Evolutionary conservation across 2,797 vertebrate species (phyloP).

Genomic region (Argya squamiceps): DNA sequence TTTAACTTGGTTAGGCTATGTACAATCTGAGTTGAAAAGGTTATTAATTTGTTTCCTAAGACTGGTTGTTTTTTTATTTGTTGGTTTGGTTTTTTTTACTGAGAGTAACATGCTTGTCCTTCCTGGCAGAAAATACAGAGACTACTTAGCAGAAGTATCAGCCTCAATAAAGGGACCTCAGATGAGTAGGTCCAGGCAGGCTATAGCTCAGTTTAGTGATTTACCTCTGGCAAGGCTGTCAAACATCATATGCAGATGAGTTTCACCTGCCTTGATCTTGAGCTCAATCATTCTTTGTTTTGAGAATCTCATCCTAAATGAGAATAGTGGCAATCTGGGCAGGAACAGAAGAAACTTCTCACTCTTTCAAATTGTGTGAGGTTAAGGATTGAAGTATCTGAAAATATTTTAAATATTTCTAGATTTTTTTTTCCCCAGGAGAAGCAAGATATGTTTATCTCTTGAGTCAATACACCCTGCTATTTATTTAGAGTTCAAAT

Average conservation of each 20-base stretch:
- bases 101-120: background rate
- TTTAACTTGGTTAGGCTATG: background rate
- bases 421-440: background rate
- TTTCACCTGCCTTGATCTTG: background rate
- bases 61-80: background rate
- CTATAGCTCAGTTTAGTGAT: background rate
- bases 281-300: background rate
- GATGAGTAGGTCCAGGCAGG: background rate
- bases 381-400: background rate
- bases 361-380: background rate
- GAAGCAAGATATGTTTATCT: background rate
- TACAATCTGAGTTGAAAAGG: background rate
- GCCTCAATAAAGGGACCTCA: background rate
- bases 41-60: background rate
- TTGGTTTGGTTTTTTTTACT: background rate
- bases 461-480: background rate
- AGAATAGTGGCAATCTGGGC: background rate
- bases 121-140: background rate
- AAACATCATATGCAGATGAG: background rate
- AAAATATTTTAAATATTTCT: background rate
- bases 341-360: background rate
- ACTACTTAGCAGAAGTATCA: background rate
- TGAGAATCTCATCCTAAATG: background rate
- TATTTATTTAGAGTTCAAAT: background rate
- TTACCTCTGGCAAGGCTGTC: background rate